phyloP scores from a whole-genome alignment of 2,888 invertebrate genomes.

The Sphinx pinastri region DNA sequence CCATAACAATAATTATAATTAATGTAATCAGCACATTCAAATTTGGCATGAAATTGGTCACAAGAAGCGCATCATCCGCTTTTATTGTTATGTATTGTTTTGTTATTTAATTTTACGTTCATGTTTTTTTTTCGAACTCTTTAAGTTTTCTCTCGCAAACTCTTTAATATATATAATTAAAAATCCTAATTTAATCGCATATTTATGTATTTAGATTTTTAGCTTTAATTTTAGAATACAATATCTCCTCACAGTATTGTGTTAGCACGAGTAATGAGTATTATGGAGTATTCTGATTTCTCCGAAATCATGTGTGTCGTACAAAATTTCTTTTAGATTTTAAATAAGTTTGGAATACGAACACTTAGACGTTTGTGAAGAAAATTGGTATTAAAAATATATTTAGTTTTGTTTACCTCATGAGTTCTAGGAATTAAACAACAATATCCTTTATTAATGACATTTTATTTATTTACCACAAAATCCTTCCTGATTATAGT shows the following conservation, averaged over 20 bases:
- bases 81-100: slow-evolving; percentile 78
- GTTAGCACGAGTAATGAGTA: slow-evolving; percentile 55
- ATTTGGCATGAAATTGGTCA: slow-evolving; percentile 18
- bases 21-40: background rate
- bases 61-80: slow-evolving; percentile 16
- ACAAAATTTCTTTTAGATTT: slow-evolving; percentile 47
- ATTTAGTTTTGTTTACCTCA: slow-evolving; percentile 83
- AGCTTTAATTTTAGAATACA: slow-evolving; percentile 71
- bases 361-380: slow-evolving; percentile 41
- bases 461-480: slow-evolving; percentile 49
- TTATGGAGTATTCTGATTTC: slow-evolving; percentile 68
- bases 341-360: slow-evolving; percentile 43
- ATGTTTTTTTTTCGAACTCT: slow-evolving; percentile 60
- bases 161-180: slow-evolving; percentile 53
- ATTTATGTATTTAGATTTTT: slow-evolving; percentile 78
- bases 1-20: slow-evolving; percentile 22
- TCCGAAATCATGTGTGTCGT: slow-evolving; percentile 34
- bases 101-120: slow-evolving; percentile 80
- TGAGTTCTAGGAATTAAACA: slow-evolving; percentile 82
- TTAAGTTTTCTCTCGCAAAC: slow-evolving; percentile 53
- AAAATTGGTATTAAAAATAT: slow-evolving; percentile 69
- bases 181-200: slow-evolving; percentile 64
- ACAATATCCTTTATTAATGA: slow-evolving; percentile 66
- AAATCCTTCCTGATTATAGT: background rate
- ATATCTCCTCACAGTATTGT: slow-evolving; percentile 60